phyloP scores from a whole-genome alignment of 2,113 vertebrate genomes.

The Perccottus glenii region DNA sequence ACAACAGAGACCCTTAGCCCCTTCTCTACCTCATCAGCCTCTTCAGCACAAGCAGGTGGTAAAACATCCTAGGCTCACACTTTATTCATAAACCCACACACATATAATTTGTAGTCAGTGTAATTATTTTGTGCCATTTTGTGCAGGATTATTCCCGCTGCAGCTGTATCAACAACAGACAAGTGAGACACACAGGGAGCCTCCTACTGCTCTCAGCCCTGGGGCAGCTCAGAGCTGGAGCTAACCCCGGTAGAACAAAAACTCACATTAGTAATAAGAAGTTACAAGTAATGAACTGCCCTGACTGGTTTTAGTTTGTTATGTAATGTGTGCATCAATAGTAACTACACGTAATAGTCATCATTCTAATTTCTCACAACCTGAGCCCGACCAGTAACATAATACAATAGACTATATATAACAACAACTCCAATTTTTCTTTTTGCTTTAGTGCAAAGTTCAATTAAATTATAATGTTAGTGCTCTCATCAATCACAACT shows the following conservation, averaged over 20 bases:
- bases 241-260: slow-evolving; percentile 26
- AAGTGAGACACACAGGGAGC: slow-evolving; percentile 8
- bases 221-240: slow-evolving; percentile 25
- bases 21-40: slow-evolving; percentile 52
- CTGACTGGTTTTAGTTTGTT: not conserved
- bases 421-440: no score
- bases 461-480: no score
- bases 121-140: not conserved
- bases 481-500: no score
- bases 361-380: no score
- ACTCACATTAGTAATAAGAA: not conserved
- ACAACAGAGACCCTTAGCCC: slow-evolving; percentile 46
- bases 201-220: slow-evolving; percentile 17
- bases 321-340: no score
- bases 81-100: not conserved
- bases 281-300: no score
- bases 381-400: no score
- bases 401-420: no score
- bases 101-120: not conserved
- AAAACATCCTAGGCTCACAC: not conserved
- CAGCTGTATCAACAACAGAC: slow-evolving; percentile 40
- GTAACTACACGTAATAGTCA: no score
- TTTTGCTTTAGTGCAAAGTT: no score
- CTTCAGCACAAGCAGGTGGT: slow-evolving; percentile 48
- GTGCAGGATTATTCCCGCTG: slow-evolving; percentile 43